Base-by-base conservation (phyloP, 1,140 invertebrate species). In the Apis laboriosa region DNA sequence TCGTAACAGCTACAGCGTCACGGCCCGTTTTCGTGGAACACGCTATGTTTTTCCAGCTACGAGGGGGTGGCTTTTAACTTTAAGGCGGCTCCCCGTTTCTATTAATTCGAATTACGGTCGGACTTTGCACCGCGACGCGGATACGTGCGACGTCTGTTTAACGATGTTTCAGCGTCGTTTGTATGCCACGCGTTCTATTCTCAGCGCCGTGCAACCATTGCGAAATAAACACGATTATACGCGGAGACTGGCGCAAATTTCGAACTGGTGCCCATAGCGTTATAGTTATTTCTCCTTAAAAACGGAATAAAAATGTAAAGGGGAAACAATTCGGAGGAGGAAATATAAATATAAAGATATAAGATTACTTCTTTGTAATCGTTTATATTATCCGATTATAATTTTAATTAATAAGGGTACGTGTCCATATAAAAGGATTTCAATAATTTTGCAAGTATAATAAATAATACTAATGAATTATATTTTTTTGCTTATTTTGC, bases 51-150 rank as follows among this genome's bases (percentile, higher is more conserved):
- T 61, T 74, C 72, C 56, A 75, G 72, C 56, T 28, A 55, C 34
- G 15, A 13, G 21, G 21, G 24, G 19, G 34, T 43, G 12, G 71
- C 72, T 77, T 83, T 86, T 83, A 86, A 83, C 63, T 85, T 75
- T 58, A 63, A 83, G 58, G 58, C 75, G 43, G 24, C 66, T 28
- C 61, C 34, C 43, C 79, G 80, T 74, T 86, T 85, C 84, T 86
- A 86, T 86, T 86, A 86, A 86, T 85, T 81, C 63, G 28, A 86
- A 86, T 86, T 85, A 86, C 78, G 78, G 58, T 61, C 83, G 61
- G 83, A 82, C 85, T 68, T 86, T 85, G 71, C 77, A 73, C 72
- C 66, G 70, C 53, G 72, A 55, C 53, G 73, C 73, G 61, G 80
- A 81, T 86, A 85, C 77, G 83, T 81, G 83, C 67, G 55, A 86